Conservation (phyloP, 1,140 invertebrate species). For the Cydia splendana region DNA sequence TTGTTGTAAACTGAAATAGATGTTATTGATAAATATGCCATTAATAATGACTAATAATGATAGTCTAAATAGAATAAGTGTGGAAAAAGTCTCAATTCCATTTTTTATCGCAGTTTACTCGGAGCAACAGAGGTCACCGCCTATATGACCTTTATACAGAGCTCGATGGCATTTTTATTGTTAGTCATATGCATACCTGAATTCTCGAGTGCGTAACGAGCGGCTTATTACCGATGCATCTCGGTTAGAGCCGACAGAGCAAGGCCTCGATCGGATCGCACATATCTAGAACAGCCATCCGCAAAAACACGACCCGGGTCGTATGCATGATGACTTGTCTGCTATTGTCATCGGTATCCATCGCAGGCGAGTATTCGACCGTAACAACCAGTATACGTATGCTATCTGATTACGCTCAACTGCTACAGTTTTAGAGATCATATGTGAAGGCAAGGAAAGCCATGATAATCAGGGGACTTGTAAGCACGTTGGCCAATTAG, state of each 20-base stretch:
- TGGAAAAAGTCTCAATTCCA: too few relatives aligned
- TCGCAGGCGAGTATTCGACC: background rate
- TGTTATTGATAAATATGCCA: too few relatives aligned
- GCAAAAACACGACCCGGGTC: constrained; percentile 40
- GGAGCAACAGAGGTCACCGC: too few relatives aligned
- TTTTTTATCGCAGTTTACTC: too few relatives aligned
- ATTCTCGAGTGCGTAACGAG: background rate
- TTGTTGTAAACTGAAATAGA: too few relatives aligned
- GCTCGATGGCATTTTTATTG: background rate
- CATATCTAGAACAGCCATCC: constrained; percentile 43
- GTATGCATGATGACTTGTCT: constrained; percentile 19
- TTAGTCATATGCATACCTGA: background rate
- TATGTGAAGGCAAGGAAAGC: background rate
- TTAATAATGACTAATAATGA: too few relatives aligned
- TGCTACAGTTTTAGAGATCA: background rate
- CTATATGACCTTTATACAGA: background rate
- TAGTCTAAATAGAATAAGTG: too few relatives aligned
- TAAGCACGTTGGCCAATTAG: background rate
- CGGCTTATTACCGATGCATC: constrained; percentile 33
- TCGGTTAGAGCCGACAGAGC: constrained; percentile 41
- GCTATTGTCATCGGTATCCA: background rate
- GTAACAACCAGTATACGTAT: background rate
- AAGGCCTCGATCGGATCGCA: constrained; percentile 40
- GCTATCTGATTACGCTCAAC: background rate
- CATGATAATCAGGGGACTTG: background rate